Conservation (phyloP, 2,113 vertebrate species). For the Atractosteus spatula region DNA sequence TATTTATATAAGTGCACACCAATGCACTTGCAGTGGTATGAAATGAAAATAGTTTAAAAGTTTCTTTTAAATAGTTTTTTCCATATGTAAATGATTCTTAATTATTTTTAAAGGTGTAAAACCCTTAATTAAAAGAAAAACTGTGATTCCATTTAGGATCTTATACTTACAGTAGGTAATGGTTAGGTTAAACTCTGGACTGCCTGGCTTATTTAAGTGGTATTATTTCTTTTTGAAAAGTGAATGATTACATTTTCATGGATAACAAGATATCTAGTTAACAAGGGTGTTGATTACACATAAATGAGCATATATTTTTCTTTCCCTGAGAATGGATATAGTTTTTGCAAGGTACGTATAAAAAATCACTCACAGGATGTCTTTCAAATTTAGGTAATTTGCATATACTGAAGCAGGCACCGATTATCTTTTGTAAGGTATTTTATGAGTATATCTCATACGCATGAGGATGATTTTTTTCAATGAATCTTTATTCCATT, state of each 20-base stretch:
- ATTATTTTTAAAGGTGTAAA: too few species aligned
- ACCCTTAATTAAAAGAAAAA: too few species aligned
- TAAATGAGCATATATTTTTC: constrained; percentile 7
- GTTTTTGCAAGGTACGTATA: neutral
- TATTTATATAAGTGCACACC: too few species aligned
- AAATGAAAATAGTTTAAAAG: too few species aligned
- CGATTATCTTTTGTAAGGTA: neutral
- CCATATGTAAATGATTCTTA: too few species aligned
- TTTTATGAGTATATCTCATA: neutral
- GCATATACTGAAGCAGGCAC: constrained; percentile 11
- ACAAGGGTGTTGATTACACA: constrained; percentile 3
- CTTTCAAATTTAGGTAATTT: neutral
- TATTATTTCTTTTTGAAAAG: neutral
- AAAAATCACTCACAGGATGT: neutral
- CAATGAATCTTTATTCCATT: neutral
- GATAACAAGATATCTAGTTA: neutral
- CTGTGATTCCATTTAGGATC: too few species aligned
- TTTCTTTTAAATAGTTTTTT: too few species aligned
- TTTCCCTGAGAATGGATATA: neutral
- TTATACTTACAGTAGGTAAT: too few species aligned
- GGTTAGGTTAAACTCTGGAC: too few species aligned
- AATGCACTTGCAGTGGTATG: too few species aligned
- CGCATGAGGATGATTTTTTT: neutral
- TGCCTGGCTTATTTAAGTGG: too few species aligned
- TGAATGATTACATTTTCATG: constrained; percentile 1